These are phyloP conservation scores for Anableps anableps DNA, from an alignment of 2,797 vertebrate species.

Conservation along the genomic window DNA sequence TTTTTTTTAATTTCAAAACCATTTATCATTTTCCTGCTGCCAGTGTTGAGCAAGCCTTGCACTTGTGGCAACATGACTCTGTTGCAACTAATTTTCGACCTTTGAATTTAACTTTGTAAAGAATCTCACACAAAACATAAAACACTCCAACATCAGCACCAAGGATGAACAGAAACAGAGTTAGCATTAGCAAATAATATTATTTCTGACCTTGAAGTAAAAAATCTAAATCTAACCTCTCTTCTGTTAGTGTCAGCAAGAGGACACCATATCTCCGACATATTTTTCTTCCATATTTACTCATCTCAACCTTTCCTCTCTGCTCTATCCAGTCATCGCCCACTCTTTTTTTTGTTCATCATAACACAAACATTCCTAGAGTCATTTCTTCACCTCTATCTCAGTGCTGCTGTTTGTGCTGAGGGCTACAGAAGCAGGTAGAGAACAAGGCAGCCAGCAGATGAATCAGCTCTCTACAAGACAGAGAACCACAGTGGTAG, in stretches of 20 bases:
- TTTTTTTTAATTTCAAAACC: background rate
- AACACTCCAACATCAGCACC: background rate
- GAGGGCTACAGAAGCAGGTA: slow-evolving; percentile 45
- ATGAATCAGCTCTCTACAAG: slow-evolving; percentile 20
- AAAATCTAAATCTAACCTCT: background rate
- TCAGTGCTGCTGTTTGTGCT: slow-evolving; percentile 51
- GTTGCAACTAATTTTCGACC: background rate
- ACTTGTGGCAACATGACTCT: background rate
- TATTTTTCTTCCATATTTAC: background rate
- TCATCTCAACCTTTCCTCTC: background rate
- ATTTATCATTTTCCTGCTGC: background rate
- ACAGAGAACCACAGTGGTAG: background rate
- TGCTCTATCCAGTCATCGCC: slow-evolving; percentile 8
- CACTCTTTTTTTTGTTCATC: slow-evolving; percentile 12
- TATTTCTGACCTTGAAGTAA: no score
- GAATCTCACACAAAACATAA: background rate
- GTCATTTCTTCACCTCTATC: slow-evolving; percentile 34
- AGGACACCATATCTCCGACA: background rate
- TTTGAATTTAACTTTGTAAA: background rate
- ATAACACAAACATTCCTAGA: background rate
- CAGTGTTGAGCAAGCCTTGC: background rate
- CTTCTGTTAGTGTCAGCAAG: background rate
- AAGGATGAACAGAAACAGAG: background rate
- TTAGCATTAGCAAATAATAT: no score
- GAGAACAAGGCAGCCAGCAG: slow-evolving; percentile 14